Conservation (phyloP, 2,113 vertebrate species). For the Macroglossus sobrinus region DNA sequence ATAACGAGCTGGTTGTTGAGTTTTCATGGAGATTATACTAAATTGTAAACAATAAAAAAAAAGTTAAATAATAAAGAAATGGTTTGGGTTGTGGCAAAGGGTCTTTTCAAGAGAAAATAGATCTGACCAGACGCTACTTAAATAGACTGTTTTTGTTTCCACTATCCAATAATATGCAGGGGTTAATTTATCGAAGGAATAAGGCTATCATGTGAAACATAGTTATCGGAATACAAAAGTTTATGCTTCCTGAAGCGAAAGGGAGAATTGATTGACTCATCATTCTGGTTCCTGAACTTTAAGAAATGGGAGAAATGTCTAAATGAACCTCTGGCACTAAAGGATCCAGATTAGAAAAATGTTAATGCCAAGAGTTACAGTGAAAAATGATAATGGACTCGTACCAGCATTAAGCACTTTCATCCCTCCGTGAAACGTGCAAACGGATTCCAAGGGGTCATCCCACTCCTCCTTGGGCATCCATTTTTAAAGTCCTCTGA, state of each 20-base stretch:
- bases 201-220: background rate
- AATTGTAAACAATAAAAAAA: background rate
- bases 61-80: background rate
- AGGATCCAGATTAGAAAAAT: background rate
- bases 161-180: background rate
- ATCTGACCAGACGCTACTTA: background rate
- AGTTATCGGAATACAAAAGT: background rate
- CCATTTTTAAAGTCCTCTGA: background rate
- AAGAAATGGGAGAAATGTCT: background rate
- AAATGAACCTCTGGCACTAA: background rate
- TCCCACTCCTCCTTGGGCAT: background rate
- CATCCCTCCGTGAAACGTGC: background rate
- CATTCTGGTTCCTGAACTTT: background rate
- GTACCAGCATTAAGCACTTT: background rate
- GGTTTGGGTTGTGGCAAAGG: background rate
- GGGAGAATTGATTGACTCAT: background rate
- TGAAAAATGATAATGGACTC: background rate
- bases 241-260: background rate
- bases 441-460: background rate
- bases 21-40: background rate
- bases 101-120: background rate
- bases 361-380: background rate
- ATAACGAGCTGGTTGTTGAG: background rate
- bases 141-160: background rate
- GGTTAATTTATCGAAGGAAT: background rate